Conservation (phyloP, 1,140 invertebrate species). For the Drosophila sp. region DNA sequence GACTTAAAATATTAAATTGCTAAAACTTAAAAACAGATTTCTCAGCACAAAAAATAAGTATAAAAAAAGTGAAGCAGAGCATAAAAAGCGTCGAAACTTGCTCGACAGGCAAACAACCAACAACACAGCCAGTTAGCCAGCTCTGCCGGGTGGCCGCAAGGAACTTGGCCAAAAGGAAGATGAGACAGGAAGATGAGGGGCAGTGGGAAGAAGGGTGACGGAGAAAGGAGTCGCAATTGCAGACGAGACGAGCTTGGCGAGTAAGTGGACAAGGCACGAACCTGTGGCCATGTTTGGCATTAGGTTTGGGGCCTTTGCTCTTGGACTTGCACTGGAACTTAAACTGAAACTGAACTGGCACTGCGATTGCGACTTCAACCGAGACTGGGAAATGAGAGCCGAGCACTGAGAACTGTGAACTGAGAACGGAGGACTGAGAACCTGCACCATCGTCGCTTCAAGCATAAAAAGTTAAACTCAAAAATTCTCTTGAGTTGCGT, state of each 20-base stretch:
- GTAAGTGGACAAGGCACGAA: slow-evolving; percentile 51
- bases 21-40: slow-evolving; percentile 82
- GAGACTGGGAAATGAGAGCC: not conserved
- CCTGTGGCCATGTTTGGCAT: slow-evolving; percentile 64
- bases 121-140: slow-evolving; percentile 7
- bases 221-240: slow-evolving; percentile 19
- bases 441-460: slow-evolving; percentile 55
- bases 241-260: slow-evolving; percentile 32
- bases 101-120: slow-evolving; percentile 14
- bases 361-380: too few species aligned
- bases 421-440: slow-evolving; percentile 16
- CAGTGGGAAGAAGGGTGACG: not conserved
- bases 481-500: slow-evolving; percentile 69
- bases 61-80: slow-evolving; percentile 8
- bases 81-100: slow-evolving; percentile 39
- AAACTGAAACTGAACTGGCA: not conserved
- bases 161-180: slow-evolving; percentile 18
- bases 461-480: slow-evolving; percentile 76
- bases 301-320: slow-evolving; percentile 34
- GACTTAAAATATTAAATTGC: slow-evolving; percentile 84
- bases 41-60: slow-evolving; percentile 56
- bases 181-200: not conserved
- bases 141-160: slow-evolving; percentile 44
- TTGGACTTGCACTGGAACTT: slow-evolving; percentile 7
- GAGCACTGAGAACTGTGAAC: not conserved